Percentiles rank a stretch among this genome's conserved stretches.
Conservation (phyloP, 2,888 invertebrate species). For the Monoplex corrugatus region DNA sequence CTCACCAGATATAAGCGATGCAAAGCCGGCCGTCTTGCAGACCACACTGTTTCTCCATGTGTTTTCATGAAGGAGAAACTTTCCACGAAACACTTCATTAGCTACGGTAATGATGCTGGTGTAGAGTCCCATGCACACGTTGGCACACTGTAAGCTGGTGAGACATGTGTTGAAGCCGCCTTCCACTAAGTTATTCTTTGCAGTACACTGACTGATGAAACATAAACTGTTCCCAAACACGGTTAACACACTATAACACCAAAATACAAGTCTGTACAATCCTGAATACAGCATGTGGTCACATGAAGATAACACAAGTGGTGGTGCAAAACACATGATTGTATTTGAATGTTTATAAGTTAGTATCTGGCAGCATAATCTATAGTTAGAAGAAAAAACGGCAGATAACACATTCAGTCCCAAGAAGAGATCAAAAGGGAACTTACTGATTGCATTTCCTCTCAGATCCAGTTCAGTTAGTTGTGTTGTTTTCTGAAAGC, state of each 20-base stretch:
- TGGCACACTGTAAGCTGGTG: neutral
- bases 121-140: neutral
- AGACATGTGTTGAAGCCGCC: neutral
- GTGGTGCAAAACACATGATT: neutral
- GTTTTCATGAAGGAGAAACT: neutral
- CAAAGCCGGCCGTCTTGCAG: neutral
- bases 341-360: neutral
- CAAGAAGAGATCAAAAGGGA: neutral
- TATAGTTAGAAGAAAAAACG: neutral
- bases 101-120: neutral
- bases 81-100: neutral
- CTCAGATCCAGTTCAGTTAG: neutral
- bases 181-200: neutral
- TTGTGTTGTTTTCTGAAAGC: neutral
- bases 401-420: neutral
- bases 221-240: neutral
- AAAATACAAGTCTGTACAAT: neutral
- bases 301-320: neutral
- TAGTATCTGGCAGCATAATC: neutral
- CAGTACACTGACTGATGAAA: neutral
- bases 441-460: neutral
- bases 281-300: neutral
- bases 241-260: neutral
- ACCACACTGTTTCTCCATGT: neutral
- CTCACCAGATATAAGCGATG: neutral